These are phyloP conservation scores for Saguinus midas DNA, from an alignment of 2,113 vertebrate species.

Conservation along the genomic window DNA sequence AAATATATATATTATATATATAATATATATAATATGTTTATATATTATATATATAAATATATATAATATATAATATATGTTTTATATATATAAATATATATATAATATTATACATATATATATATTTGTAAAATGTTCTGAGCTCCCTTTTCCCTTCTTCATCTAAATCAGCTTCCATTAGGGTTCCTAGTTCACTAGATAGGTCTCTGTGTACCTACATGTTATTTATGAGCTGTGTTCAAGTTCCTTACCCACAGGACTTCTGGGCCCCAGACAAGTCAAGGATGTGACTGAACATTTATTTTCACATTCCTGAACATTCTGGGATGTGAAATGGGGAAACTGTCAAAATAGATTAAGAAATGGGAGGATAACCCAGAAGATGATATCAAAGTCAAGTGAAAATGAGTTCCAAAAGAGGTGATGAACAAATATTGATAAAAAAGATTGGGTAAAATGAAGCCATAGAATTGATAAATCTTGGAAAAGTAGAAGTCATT, in stretches of 20 bases:
- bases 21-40: no score
- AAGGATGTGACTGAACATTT: neutral
- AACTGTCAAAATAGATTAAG: neutral
- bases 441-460: neutral
- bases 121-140: neutral
- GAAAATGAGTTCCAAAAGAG: neutral
- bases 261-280: neutral
- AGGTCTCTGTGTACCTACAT: neutral
- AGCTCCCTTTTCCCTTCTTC: neutral
- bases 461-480: neutral
- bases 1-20: no score
- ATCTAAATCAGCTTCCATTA: neutral
- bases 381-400: neutral
- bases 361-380: neutral
- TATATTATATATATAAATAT: no score
- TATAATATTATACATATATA: no score
- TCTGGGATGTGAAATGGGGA: neutral
- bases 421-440: neutral
- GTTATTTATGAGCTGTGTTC: neutral
- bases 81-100: no score
- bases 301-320: neutral
- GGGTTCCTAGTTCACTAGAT: neutral
- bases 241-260: neutral
- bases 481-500: neutral
- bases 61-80: no score